Evolutionary conservation across 2,888 invertebrate species (phyloP).

Genomic region (Polyommatus iphigenia): DNA sequence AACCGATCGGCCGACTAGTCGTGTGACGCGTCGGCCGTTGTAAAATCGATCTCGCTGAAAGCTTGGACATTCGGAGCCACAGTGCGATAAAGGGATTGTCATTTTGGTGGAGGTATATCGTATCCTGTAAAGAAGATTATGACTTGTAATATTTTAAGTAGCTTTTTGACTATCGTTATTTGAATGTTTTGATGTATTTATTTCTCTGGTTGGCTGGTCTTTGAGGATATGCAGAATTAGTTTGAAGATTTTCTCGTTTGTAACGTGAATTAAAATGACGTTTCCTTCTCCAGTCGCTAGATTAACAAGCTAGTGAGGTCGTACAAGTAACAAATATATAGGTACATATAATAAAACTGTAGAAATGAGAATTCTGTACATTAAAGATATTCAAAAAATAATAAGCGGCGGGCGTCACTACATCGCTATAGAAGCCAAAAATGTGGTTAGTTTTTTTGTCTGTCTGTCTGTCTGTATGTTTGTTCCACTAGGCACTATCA

Average conservation of each 20-base stretch:
- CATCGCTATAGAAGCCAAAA: no score
- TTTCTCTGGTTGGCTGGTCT: not conserved
- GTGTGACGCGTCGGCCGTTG: conserved; percentile 5
- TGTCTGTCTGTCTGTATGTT: no score
- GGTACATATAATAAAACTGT: no score
- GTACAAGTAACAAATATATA: not conserved
- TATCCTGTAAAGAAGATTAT: conserved; percentile 26
- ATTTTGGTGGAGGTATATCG: conserved; percentile 13
- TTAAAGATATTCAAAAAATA: no score
- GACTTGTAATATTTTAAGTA: conserved; percentile 7
- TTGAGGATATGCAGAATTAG: conserved; percentile 8
- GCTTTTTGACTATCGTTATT: not conserved
- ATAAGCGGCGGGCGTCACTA: no score
- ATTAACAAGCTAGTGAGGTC: not conserved
- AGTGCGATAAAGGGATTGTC: conserved; percentile 29
- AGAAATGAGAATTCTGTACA: no score
- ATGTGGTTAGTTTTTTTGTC: no score
- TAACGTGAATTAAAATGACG: not conserved
- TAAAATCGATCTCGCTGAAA: conserved; percentile 32
- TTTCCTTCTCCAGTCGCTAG: not conserved
- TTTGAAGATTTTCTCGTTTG: not conserved
- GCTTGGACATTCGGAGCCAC: conserved; percentile 27
- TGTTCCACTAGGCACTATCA: no score
- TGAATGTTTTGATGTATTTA: not conserved
- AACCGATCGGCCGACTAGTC: conserved; percentile 28